A percentile compares a stretch with the other conserved stretches of the same genome.
phyloP scores from a whole-genome alignment of 1,140 invertebrate genomes.

The Druon quercuslanigerum region DNA sequence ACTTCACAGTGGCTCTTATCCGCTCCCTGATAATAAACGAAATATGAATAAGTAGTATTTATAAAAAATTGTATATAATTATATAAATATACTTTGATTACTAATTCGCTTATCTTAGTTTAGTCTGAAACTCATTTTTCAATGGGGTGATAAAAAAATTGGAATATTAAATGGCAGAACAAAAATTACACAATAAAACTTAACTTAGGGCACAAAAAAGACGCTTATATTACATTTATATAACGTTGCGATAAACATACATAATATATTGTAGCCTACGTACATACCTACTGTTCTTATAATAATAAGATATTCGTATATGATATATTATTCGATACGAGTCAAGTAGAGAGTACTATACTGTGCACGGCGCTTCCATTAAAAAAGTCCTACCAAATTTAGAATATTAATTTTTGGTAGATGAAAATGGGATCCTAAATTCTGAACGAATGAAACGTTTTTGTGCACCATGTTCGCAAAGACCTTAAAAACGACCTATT shows the following conservation, averaged over 20 bases:
- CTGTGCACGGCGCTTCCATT: constrained; percentile 47
- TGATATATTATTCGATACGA: constrained; percentile 38
- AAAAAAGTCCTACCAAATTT: constrained; percentile 47
- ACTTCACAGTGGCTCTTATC: too few relatives aligned
- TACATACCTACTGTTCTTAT: constrained; percentile 51
- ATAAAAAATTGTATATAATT: not conserved
- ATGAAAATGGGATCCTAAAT: not conserved
- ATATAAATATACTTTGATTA: not conserved
- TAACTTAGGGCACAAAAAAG: constrained; percentile 63
- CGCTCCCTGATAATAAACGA: too few relatives aligned
- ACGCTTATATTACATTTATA: constrained; percentile 61
- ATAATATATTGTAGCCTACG: constrained; percentile 45
- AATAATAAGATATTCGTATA: constrained; percentile 35
- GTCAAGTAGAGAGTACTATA: constrained; percentile 49
- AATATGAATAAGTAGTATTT: not conserved
- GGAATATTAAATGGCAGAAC: constrained; percentile 34
- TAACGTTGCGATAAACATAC: constrained; percentile 53
- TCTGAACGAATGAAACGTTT: constrained; percentile 20
- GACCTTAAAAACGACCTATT: too few relatives aligned
- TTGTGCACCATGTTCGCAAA: too few relatives aligned
- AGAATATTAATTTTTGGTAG: constrained; percentile 29
- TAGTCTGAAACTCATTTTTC: not conserved
- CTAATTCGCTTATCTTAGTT: not conserved
- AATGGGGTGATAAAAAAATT: constrained; percentile 10
- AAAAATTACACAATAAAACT: constrained; percentile 59